Evolutionary conservation across 2,113 vertebrate species (phyloP).

Genomic region (Actenoides hombroni): DNA sequence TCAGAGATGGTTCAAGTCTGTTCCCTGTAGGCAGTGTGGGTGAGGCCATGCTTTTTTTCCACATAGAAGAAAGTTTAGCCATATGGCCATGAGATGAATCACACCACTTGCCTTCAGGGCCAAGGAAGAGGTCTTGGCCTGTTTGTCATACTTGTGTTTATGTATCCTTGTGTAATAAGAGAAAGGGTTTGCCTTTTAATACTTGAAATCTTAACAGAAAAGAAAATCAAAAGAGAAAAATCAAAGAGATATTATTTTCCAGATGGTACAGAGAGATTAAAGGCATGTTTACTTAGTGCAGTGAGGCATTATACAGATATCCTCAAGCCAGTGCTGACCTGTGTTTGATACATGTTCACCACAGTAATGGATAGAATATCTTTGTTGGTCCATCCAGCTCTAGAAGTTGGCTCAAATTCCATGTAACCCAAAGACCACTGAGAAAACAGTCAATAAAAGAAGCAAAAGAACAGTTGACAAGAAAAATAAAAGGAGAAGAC

Average conservation of each 20-base stretch:
- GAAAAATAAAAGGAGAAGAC: background rate
- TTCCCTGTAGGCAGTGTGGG: background rate
- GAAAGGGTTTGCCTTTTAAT: conserved; percentile 1
- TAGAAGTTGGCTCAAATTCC: background rate
- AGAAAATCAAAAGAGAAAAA: conserved; percentile 14
- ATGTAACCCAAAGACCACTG: background rate
- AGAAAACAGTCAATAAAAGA: background rate
- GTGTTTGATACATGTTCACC: background rate
- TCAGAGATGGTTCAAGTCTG: background rate
- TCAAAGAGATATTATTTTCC: conserved; percentile 34
- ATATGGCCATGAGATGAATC: conserved; percentile 7
- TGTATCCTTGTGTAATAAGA: background rate
- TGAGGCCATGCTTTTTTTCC: background rate
- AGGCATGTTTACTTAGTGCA: conserved; percentile 14
- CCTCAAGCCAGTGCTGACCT: conserved; percentile 19
- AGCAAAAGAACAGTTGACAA: background rate
- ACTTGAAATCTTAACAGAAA: background rate
- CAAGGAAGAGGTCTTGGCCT: background rate
- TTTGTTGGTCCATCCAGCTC: background rate
- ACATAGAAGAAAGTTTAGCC: background rate
- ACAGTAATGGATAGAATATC: background rate
- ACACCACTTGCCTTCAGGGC: conserved; percentile 9
- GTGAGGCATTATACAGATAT: background rate
- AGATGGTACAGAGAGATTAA: conserved; percentile 46
- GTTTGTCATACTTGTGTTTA: background rate